Conservation (phyloP, 2,113 vertebrate species). For the Crotalus tigris region DNA sequence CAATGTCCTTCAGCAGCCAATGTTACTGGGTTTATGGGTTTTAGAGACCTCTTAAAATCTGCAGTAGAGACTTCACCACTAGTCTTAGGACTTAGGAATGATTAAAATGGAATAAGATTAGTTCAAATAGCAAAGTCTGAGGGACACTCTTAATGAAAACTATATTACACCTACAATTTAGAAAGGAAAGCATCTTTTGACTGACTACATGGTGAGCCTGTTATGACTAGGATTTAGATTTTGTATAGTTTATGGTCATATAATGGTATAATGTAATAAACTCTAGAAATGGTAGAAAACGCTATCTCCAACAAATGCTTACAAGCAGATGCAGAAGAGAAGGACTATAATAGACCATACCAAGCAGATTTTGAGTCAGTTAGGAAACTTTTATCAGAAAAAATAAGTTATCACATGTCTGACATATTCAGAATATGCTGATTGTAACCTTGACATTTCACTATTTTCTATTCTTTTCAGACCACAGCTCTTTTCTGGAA, state of each 20-base stretch:
- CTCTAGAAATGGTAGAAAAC: neutral
- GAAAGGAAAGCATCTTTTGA: slow-evolving; percentile 34
- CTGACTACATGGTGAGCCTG: neutral
- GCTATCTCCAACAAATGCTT: neutral
- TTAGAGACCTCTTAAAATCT: slow-evolving; percentile 21
- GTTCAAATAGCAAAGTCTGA: slow-evolving; percentile 12
- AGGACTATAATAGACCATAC: neutral
- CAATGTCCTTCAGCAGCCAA: slow-evolving; percentile 30
- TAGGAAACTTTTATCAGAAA: neutral
- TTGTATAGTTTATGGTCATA: neutral
- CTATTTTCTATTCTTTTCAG: neutral
- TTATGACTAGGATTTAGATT: neutral
- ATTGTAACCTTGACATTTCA: neutral
- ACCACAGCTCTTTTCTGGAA: neutral
- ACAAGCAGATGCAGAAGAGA: neutral
- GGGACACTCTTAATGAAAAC: slow-evolving; percentile 25
- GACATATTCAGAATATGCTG: neutral
- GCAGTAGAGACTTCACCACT: slow-evolving; percentile 9
- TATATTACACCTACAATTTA: slow-evolving; percentile 41
- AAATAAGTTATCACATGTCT: neutral
- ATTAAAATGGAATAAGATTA: neutral
- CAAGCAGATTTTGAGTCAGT: neutral
- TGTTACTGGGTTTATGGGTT: slow-evolving; percentile 33
- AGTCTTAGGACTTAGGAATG: slow-evolving; percentile 16
- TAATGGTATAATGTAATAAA: slow-evolving; percentile 1